Conservation (phyloP, 2,888 invertebrate species). For the Cristatella mucedo region DNA sequence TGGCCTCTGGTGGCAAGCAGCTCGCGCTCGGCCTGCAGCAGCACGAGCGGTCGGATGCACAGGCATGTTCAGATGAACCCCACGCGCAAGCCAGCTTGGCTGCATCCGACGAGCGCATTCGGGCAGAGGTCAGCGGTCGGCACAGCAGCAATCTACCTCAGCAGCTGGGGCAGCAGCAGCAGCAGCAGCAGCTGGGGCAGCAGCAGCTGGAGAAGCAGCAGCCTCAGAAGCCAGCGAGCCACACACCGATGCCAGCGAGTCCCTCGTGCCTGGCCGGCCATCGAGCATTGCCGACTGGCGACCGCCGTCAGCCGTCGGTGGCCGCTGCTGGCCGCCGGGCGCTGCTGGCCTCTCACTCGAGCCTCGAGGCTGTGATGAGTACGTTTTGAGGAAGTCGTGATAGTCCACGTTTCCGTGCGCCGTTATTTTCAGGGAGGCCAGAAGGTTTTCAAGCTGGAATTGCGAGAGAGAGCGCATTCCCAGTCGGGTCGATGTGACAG, state of each 20-base stretch:
- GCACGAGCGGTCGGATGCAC: no score
- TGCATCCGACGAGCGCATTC: no score
- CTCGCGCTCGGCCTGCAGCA: no score
- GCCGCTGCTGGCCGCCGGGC: background rate
- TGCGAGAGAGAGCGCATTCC: background rate
- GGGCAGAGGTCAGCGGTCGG: no score
- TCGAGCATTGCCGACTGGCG: constrained; percentile 6
- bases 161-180: no score
- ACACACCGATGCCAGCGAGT: background rate
- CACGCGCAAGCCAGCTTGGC: no score
- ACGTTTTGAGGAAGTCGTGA: constrained; percentile 23
- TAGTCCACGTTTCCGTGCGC: constrained; percentile 31
- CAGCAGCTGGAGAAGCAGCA: no score
- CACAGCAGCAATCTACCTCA: no score
- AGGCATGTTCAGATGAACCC: no score
- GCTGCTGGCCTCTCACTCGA: background rate
- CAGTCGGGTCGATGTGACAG: background rate
- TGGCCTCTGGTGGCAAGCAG: background rate
- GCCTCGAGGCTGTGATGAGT: constrained; percentile 11
- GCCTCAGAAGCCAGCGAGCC: no score
- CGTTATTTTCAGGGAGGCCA: constrained; percentile 20
- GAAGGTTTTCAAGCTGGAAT: constrained; percentile 28
- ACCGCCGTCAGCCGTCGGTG: constrained; percentile 3
- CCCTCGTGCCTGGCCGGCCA: constrained; percentile 1
- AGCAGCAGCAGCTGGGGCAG: no score